Percentiles rank a stretch among this genome's conserved stretches.
These are phyloP conservation scores for Lethrus apterus DNA, from an alignment of 1,140 invertebrate genomes.

Conservation along the genomic window DNA sequence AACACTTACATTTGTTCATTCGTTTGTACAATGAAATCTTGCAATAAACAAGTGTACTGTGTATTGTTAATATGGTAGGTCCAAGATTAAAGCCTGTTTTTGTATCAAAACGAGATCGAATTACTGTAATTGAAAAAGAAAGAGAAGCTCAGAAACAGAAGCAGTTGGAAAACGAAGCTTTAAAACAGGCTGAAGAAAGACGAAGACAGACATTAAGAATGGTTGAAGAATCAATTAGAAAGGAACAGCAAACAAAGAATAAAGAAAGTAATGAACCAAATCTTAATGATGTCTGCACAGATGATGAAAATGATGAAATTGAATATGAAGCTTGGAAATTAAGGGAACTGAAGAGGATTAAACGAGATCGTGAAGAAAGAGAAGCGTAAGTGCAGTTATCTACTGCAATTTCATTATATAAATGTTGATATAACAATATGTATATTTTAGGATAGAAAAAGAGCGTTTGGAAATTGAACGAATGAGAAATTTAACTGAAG, in stretches of 20 bases:
- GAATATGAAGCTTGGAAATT: conserved; percentile 98
- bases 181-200: conserved; percentile 74
- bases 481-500: conserved; percentile 91
- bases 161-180: conserved; percentile 70
- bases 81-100: conserved; percentile 95
- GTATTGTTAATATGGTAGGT: conserved; percentile 40
- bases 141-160: conserved; percentile 79
- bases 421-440: background rate
- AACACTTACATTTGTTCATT: background rate
- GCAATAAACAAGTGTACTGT: too few species aligned
- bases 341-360: conserved; percentile 91
- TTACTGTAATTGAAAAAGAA: conserved; percentile 93
- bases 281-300: conserved; percentile 87
- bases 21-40: background rate
- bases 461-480: conserved; percentile 88
- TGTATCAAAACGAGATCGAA: conserved; percentile 87
- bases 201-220: conserved; percentile 78
- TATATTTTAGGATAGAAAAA: conserved; percentile 57
- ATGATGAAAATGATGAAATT: conserved; percentile 97
- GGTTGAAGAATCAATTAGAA: conserved; percentile 82
- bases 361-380: conserved; percentile 89
- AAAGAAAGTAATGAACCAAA: conserved; percentile 55
- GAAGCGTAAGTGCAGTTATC: conserved; percentile 63
- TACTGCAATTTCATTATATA: background rate
- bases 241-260: conserved; percentile 54